Evolutionary conservation across 2,888 invertebrate genomes (phyloP).

Genomic region (Monopis laevigella): DNA sequence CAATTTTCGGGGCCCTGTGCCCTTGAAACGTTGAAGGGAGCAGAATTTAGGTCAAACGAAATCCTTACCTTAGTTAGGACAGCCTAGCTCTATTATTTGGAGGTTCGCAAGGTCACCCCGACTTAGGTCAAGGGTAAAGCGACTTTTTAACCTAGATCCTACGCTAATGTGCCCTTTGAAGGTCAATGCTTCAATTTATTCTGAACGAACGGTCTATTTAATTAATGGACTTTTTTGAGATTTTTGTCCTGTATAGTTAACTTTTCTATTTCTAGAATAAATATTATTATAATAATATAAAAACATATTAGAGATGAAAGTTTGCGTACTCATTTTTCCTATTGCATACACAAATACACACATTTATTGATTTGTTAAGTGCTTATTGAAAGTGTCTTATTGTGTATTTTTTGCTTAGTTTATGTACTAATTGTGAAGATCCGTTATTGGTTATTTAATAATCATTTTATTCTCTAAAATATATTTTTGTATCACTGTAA

Average conservation of each 20-base stretch:
- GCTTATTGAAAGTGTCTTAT: too few species aligned
- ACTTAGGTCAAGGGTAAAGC: conserved; percentile 54
- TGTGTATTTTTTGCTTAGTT: too few species aligned
- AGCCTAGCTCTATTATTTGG: conserved; percentile 34
- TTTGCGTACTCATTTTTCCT: too few species aligned
- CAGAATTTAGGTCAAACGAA: conserved; percentile 8
- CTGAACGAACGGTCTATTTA: conserved; percentile 16
- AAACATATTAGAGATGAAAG: background rate
- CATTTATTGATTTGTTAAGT: too few species aligned
- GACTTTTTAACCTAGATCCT: conserved; percentile 54
- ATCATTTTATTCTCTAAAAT: too few species aligned
- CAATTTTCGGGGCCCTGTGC: too few species aligned
- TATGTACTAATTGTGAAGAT: too few species aligned
- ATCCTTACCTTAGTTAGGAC: conserved; percentile 19
- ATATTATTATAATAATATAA: background rate
- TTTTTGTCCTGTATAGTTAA: conserved; percentile 8
- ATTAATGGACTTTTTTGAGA: conserved; percentile 3
- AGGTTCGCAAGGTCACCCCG: conserved; percentile 34
- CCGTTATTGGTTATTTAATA: too few species aligned
- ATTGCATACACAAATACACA: too few species aligned
- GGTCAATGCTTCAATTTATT: conserved; percentile 30
- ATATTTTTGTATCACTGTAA: too few species aligned
- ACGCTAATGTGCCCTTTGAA: conserved; percentile 33
- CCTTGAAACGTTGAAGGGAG: too few species aligned
- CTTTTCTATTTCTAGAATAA: background rate